A percentile compares a stretch with the other conserved stretches of the same genome.
Conservation (phyloP, 2,113 vertebrate genomes). For the Pachypanchax playfairii region DNA sequence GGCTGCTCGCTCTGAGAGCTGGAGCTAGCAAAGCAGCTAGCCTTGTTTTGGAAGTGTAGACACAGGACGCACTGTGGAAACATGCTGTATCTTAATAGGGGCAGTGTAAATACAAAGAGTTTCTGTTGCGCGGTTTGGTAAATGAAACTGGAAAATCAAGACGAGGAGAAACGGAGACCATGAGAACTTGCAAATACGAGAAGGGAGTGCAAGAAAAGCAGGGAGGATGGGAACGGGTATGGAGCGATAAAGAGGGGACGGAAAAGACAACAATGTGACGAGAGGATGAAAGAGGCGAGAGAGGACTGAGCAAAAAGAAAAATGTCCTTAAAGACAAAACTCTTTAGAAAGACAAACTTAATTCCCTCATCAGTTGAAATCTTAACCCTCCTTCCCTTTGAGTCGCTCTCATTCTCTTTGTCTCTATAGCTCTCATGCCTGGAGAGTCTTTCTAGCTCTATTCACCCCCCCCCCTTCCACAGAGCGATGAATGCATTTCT, state of each 20-base stretch:
- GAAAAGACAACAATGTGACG: slow-evolving; percentile 20
- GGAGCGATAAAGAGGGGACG: slow-evolving; percentile 11
- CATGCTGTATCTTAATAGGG: slow-evolving; percentile 69
- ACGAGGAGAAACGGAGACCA: slow-evolving; percentile 35
- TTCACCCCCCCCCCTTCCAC: slow-evolving; percentile 54
- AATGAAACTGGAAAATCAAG: slow-evolving; percentile 67
- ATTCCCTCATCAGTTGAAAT: slow-evolving; percentile 63
- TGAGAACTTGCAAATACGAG: slow-evolving; percentile 39
- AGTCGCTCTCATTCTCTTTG: slow-evolving; percentile 42
- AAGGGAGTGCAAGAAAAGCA: slow-evolving; percentile 23
- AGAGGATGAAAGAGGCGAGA: slow-evolving; percentile 17
- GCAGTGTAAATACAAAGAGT: slow-evolving; percentile 70
- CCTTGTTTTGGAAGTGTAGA: slow-evolving; percentile 66
- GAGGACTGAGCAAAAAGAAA: slow-evolving; percentile 17
- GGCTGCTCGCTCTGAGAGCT: slow-evolving; percentile 36
- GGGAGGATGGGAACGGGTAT: slow-evolving; percentile 16
- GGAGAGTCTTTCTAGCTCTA: slow-evolving; percentile 62
- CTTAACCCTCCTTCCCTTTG: slow-evolving; percentile 35
- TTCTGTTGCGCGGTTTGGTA: slow-evolving; percentile 66
- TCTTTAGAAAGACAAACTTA: slow-evolving; percentile 59
- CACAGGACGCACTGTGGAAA: slow-evolving; percentile 72
- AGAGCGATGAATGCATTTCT: slow-evolving; percentile 70
- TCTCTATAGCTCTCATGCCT: slow-evolving; percentile 63
- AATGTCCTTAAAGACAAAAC: slow-evolving; percentile 36
- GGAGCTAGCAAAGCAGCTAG: slow-evolving; percentile 49